Evolutionary conservation across 2,888 invertebrate species (phyloP).

Genomic region (Patella caerulea): DNA sequence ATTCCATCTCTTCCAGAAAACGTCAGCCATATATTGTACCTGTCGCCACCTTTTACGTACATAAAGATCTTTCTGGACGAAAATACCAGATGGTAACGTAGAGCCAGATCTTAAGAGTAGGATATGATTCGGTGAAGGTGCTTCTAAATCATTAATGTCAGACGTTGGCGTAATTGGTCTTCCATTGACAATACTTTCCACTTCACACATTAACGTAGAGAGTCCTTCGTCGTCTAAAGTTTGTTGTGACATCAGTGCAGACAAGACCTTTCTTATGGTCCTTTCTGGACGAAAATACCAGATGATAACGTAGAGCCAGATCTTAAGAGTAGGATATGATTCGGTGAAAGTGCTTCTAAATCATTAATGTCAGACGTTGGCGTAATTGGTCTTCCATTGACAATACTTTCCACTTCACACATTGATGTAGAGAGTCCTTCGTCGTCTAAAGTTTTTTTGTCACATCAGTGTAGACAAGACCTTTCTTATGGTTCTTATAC

Average conservation of each 20-base stretch:
- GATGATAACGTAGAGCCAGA: conserved; percentile 22
- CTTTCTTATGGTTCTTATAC: conserved; percentile 11
- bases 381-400: conserved; percentile 31
- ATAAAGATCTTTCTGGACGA: conserved; percentile 30
- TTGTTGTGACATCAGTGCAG: neutral
- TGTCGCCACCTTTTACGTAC: conserved; percentile 28
- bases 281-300: conserved; percentile 26
- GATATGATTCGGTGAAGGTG: conserved; percentile 33
- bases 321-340: conserved; percentile 26
- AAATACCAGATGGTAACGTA: conserved; percentile 29
- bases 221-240: neutral
- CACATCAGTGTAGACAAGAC: neutral
- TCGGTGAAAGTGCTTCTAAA: conserved; percentile 29
- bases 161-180: conserved; percentile 26
- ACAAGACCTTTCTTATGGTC: conserved; percentile 11
- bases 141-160: conserved; percentile 23
- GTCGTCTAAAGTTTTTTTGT: neutral
- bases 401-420: conserved; percentile 19
- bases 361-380: conserved; percentile 22
- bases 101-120: conserved; percentile 16
- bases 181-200: conserved; percentile 29
- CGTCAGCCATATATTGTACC: conserved; percentile 18
- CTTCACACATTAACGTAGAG: neutral
- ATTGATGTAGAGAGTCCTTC: conserved; percentile 1
- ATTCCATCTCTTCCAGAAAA: conserved; percentile 8